phyloP scores from a whole-genome alignment of 2,888 invertebrate genomes.

The Crematogaster levior region DNA sequence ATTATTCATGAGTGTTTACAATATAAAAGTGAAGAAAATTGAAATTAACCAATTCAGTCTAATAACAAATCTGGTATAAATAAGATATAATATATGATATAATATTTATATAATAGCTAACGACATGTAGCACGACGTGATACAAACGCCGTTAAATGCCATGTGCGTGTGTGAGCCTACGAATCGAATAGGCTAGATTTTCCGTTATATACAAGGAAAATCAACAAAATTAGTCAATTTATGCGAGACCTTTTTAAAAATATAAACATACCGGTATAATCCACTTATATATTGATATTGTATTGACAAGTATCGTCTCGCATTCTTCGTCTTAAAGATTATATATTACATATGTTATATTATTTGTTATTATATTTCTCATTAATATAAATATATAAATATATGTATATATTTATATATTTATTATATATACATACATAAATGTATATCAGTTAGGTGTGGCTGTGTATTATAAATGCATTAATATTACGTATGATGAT shows the following conservation, averaged over 20 bases:
- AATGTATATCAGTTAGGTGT: constrained; percentile 29
- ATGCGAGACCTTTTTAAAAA: constrained; percentile 82
- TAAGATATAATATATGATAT: not conserved
- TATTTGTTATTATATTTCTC: constrained; percentile 50
- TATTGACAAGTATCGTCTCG: constrained; percentile 36
- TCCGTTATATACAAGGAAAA: constrained; percentile 72
- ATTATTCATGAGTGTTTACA: not conserved
- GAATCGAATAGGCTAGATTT: constrained; percentile 59
- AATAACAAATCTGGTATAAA: not conserved
- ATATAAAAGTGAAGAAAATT: not conserved
- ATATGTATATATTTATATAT: constrained; percentile 31
- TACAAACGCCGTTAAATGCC: not conserved
- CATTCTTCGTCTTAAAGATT: constrained; percentile 40
- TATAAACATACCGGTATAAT: constrained; percentile 64
- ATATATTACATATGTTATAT: constrained; percentile 46
- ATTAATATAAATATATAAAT: constrained; percentile 40
- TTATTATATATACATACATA: constrained; percentile 33
- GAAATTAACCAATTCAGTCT: constrained; percentile 25
- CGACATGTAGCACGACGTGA: not conserved
- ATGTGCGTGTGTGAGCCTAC: constrained; percentile 7
- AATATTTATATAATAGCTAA: constrained; percentile 26
- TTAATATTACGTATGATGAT: constrained; percentile 49
- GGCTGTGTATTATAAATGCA: constrained; percentile 38
- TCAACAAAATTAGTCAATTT: constrained; percentile 84
- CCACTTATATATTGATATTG: constrained; percentile 51